Conservation (phyloP, 2,888 invertebrate species). For the Auanema freiburgensis region DNA sequence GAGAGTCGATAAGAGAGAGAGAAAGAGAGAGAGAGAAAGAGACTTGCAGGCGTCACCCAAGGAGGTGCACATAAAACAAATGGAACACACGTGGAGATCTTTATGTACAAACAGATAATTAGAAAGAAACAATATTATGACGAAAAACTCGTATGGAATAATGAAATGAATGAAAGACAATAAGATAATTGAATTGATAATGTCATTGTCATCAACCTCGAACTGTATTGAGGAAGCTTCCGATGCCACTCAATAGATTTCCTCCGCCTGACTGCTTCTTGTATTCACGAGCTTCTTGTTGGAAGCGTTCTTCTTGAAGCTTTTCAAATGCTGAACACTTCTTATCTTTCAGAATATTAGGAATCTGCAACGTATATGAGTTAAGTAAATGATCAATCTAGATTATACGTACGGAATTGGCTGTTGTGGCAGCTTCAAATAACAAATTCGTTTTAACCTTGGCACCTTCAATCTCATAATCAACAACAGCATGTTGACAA, state of each 20-base stretch:
- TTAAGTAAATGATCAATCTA: neutral
- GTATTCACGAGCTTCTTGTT: constrained; percentile 58
- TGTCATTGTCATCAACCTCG: constrained; percentile 17
- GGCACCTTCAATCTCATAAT: constrained; percentile 63
- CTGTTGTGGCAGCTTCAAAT: constrained; percentile 63
- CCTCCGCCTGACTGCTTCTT: constrained; percentile 50
- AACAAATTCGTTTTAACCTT: constrained; percentile 63
- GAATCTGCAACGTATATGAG: constrained; percentile 41
- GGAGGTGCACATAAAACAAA: neutral
- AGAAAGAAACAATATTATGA: no score
- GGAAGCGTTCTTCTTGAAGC: constrained; percentile 61
- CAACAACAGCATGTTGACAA: constrained; percentile 62
- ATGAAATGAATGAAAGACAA: neutral
- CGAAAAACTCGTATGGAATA: neutral
- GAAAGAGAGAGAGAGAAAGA: neutral
- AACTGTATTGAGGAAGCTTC: constrained; percentile 42
- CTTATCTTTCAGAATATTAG: constrained; percentile 63
- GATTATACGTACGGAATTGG: constrained; percentile 38
- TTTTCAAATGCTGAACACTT: constrained; percentile 61
- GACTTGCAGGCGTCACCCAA: neutral
- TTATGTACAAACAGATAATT: constrained; percentile 3
- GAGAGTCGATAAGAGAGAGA: constrained; percentile 6
- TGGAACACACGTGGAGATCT: neutral
- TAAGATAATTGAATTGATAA: neutral
- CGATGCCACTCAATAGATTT: constrained; percentile 40